Evolutionary conservation across 2,113 vertebrate genomes (phyloP).

Genomic region (Phocoena sinus): DNA sequence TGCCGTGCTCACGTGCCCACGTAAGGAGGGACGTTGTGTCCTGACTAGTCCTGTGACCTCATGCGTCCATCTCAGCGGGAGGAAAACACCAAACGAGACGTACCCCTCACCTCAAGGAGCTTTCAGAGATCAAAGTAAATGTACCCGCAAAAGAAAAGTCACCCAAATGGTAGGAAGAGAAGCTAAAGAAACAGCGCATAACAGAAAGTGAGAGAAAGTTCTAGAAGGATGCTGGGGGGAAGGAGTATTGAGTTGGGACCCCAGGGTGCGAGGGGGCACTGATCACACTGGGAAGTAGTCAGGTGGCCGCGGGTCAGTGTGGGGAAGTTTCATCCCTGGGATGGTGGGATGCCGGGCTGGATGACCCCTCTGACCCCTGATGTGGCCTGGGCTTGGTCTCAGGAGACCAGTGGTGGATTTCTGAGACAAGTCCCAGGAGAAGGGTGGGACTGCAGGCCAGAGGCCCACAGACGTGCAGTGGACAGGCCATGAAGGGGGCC

Average conservation of each 20-base stretch:
- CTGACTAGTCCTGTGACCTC: accelerated
- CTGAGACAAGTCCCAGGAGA: not conserved
- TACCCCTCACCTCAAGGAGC: not conserved
- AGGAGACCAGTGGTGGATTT: not conserved
- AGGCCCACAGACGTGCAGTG: no score
- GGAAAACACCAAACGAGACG: not conserved
- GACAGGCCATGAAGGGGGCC: accelerated
- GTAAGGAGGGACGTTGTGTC: not conserved
- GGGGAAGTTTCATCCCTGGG: accelerated
- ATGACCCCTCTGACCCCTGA: accelerated
- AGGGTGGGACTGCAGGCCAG: accelerated
- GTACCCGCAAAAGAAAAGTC: not conserved
- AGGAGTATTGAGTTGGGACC: accelerated
- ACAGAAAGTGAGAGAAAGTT: not conserved
- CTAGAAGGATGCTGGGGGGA: not conserved
- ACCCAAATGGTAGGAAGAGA: not conserved
- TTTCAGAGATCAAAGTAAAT: accelerated
- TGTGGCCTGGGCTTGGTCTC: not conserved
- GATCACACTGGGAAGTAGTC: no score
- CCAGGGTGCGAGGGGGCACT: no score
- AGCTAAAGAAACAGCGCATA: accelerated
- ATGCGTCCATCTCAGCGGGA: not conserved
- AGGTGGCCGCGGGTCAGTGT: accelerated
- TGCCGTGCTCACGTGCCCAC: accelerated
- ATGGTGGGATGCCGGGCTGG: not conserved